Base-by-base conservation (phyloP, 1,140 invertebrate species). In the Plectrocnemia conspersa region DNA sequence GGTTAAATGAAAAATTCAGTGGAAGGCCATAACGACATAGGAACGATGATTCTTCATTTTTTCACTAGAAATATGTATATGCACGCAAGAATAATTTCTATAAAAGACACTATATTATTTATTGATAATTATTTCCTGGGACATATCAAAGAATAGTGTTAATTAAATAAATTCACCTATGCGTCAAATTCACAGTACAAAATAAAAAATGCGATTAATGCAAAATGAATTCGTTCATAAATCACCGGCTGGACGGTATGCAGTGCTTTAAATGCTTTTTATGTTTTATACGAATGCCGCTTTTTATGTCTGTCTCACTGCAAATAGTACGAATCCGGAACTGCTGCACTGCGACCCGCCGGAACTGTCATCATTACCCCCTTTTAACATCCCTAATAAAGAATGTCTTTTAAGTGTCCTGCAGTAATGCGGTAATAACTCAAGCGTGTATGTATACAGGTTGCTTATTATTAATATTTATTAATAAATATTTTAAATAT, bases 1-100 rank as follows among this genome's bases (percentile, higher is more conserved):
- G 35, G 35, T 38, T 29, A 38, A 38, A 38, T 38, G 35, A 16
- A 38, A 38, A 38, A 38, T 38, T 38, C n/a, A n/a, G n/a, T n/a
- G n/a, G n/a, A n/a, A n/a, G 5, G 35, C 15, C 35, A 4, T 13
- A 16, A 38, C 35, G 35, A 38, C 18, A 38, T 13, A 38, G 18
- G 5, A 6, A 16, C 35, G 35, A 16, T 16, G 35, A 38, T 5
- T 13, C 5, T 38, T 16, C 7, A 6, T 38, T 16, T 13, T 38
- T 13, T 38, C 6, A 13, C 13, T 16, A 6, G 35, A 15, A 7
- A 16, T 38, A 38, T 13, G 11, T 13, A 38, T 13, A 38, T 13
- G 35, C 18, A 38, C 11, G 11, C 18, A 16, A 13, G 35, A 38
- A 7, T 6, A n/a, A n/a, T 38, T 38, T 38, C 18, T 13, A 13